These are phyloP conservation scores for Pachyramphus minor DNA, from an alignment of 2,113 vertebrate genomes.

Conservation along the genomic window DNA sequence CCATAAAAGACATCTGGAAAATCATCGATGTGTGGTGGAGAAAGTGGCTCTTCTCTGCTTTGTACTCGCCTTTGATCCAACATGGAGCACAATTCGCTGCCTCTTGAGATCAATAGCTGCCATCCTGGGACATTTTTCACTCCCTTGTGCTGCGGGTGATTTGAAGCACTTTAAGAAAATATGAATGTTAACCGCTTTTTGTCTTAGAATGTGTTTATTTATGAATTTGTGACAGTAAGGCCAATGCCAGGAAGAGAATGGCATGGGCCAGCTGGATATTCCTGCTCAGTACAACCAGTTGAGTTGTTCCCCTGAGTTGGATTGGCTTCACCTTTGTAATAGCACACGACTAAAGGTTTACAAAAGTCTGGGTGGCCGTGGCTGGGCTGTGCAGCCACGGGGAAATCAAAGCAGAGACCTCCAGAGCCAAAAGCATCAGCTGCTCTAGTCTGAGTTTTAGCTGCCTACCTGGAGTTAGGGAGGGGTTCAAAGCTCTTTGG, in stretches of 20 bases:
- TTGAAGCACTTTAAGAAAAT: constrained; percentile 35
- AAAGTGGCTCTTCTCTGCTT: constrained; percentile 53
- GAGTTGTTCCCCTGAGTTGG: not conserved
- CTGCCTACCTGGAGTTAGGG: not conserved
- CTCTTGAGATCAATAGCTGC: constrained; percentile 53
- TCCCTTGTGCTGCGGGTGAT: not conserved
- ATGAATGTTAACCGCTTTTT: not conserved
- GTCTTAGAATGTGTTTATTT: constrained; percentile 31
- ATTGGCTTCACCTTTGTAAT: not conserved
- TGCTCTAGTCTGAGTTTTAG: not conserved
- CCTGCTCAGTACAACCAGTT: rapidly evolving
- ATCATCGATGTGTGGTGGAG: not conserved
- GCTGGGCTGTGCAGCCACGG: not conserved
- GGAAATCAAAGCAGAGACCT: not conserved
- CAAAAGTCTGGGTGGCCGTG: not conserved
- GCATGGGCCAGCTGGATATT: constrained; percentile 35
- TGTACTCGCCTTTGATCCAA: constrained; percentile 55
- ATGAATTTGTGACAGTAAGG: constrained; percentile 30
- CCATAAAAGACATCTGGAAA: constrained; percentile 55
- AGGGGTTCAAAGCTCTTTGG: not conserved
- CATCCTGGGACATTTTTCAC: constrained; percentile 23
- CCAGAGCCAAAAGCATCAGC: not conserved
- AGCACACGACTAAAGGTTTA: not conserved
- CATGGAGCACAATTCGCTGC: constrained; percentile 34
- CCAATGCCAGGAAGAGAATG: not conserved